Base-by-base conservation (phyloP, 2,113 vertebrate genomes). In the Polypterus bichir region DNA sequence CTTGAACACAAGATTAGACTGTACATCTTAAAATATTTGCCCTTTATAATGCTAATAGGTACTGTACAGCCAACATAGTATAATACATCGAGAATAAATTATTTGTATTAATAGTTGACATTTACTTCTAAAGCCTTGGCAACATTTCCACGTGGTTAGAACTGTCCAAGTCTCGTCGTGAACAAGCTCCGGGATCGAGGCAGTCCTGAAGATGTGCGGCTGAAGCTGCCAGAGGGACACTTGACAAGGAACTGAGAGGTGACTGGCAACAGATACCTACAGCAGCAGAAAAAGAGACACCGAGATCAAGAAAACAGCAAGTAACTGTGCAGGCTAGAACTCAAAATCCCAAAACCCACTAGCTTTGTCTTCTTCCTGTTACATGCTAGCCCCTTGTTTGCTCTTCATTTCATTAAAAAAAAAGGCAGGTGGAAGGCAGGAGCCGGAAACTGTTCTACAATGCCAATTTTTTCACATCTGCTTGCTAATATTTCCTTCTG, bases 201-300 rank as follows among this genome's bases (percentile, higher is more conserved):
- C 81, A 83, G 66, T 73, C 87, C 88, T 6, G 88, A 81, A 60
- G 91, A 81, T 76, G 75, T 75, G 68, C 86, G 88, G 79, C 86
- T 87, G 72, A 86, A 74, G 81, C 78, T 91, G 81, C 88, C 87
- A 49, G 79, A 84, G 74, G 92, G 85, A 81, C 91, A 83, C 84
- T 92, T 94, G 80, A 91, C 76, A 82, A 92, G 87, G 84, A 97
- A 89, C 73, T 92, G 91, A 77, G 91, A 88, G 75, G 91, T 89
- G 81, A 92, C 89, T 86, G 93, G 89, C 82, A 97, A 83, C 80
- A 93, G 88, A 87, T 83, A 93, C 89, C 96, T 98, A 86, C 63
- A 83, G 86, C 81, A 78, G 64, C 70, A 76, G 62, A 79, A 77
- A 79, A 71, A 73, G 73, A 76, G 49, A 74, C 68, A 73, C 70